phyloP scores from a whole-genome alignment of 92 coral and sea anemone species.

The Actinostola sp. region DNA sequence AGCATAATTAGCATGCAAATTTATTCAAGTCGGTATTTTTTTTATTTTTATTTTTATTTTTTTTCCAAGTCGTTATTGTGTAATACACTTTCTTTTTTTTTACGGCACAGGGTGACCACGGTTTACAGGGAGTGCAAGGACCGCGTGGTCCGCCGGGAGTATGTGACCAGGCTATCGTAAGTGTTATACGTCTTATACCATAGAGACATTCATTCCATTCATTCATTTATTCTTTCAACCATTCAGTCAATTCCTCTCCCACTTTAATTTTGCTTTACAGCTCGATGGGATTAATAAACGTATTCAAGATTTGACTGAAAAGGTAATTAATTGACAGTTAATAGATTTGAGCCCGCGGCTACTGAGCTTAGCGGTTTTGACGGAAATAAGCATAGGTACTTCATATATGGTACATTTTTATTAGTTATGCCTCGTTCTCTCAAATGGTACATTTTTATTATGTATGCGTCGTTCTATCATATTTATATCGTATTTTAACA shows the following conservation, averaged over 20 bases:
- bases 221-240: not conserved
- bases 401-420: too few species aligned
- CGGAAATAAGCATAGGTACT: too few species aligned
- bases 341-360: too few species aligned
- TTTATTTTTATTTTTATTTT: not conserved
- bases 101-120: slow-evolving; percentile 29
- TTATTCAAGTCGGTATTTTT: too few species aligned
- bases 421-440: too few species aligned
- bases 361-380: too few species aligned
- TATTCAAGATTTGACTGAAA: not conserved
- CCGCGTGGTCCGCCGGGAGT: slow-evolving; percentile 39
- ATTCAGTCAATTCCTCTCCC: not conserved
- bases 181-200: not conserved
- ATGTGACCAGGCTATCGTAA: slow-evolving; percentile 30
- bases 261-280: not conserved
- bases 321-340: too few species aligned
- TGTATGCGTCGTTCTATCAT: too few species aligned
- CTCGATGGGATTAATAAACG: slow-evolving; percentile 15
- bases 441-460: too few species aligned
- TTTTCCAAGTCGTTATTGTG: not conserved
- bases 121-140: slow-evolving; percentile 21
- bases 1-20: not conserved
- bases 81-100: not conserved
- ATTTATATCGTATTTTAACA: too few species aligned
- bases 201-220: not conserved